Conservation (phyloP, 2,888 invertebrate genomes). For the Caradrina kadenii region DNA sequence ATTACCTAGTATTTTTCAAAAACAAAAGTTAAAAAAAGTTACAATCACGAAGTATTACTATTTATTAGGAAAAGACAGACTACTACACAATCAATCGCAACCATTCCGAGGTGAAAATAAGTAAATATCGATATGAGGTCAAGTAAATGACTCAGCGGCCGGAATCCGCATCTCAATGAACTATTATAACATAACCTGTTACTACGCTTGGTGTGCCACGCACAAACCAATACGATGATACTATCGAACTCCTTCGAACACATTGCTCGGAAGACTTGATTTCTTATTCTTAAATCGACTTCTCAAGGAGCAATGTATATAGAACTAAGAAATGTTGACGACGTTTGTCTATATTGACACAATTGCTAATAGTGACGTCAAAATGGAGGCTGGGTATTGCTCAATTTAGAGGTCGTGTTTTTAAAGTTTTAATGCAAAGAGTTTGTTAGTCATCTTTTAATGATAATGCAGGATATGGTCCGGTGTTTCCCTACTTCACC, state of each 20-base stretch:
- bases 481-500: conserved; percentile 71
- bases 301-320: conserved; percentile 43
- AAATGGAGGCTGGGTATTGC: conserved; percentile 68
- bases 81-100: conserved; percentile 46
- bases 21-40: neutral
- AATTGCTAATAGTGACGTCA: conserved; percentile 69
- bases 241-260: conserved; percentile 16
- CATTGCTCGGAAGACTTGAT: conserved; percentile 41
- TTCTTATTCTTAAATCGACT: neutral
- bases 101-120: conserved; percentile 54
- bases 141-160: conserved; percentile 75
- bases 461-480: conserved; percentile 57
- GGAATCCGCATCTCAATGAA: conserved; percentile 73
- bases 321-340: neutral
- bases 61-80: conserved; percentile 18
- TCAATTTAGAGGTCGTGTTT: conserved; percentile 68
- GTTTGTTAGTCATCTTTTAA: conserved; percentile 66
- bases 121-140: conserved; percentile 62
- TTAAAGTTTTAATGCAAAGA: conserved; percentile 43
- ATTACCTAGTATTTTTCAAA: no score
- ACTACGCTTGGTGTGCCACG: conserved; percentile 66
- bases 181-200: conserved; percentile 76
- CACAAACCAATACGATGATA: conserved; percentile 23
- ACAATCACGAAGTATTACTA: neutral
- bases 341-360: conserved; percentile 24